Conservation (phyloP, 2,888 invertebrate species). For the Melipona bicolor region DNA sequence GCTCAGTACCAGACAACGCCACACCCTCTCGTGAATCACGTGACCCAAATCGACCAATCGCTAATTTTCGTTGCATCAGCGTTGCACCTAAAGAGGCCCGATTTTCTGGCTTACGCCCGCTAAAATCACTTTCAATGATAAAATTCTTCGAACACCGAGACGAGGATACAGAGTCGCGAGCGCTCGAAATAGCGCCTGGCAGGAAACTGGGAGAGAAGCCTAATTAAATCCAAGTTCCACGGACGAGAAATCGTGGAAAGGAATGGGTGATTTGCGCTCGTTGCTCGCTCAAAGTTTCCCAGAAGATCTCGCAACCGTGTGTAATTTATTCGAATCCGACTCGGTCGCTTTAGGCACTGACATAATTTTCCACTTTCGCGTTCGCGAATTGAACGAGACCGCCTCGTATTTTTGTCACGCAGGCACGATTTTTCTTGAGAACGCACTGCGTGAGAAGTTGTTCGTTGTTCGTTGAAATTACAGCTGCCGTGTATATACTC, state of each 20-base stretch:
- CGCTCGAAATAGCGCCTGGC: not conserved
- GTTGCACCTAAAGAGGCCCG: no score
- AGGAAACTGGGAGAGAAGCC: not conserved
- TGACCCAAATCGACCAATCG: no score
- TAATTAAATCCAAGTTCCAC: conserved; percentile 10
- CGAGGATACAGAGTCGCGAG: not conserved
- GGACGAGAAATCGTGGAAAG: not conserved
- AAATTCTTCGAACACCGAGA: not conserved
- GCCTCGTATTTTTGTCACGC: not conserved
- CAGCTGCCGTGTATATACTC: not conserved
- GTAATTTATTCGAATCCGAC: not conserved
- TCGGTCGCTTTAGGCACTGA: not conserved
- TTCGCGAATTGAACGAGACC: no score
- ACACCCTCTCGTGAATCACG: no score
- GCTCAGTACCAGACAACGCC: no score
- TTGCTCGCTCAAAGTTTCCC: not conserved
- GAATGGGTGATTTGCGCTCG: not conserved
- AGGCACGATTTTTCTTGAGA: not conserved
- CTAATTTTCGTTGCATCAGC: no score
- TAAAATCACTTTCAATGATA: no score
- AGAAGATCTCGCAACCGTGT: not conserved
- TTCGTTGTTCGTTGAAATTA: not conserved
- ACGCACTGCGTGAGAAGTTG: not conserved
- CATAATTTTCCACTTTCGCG: not conserved
- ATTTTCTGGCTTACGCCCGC: no score